Evolutionary conservation across 2,797 vertebrate genomes (phyloP).

Genomic region (Catharus ustulatus): DNA sequence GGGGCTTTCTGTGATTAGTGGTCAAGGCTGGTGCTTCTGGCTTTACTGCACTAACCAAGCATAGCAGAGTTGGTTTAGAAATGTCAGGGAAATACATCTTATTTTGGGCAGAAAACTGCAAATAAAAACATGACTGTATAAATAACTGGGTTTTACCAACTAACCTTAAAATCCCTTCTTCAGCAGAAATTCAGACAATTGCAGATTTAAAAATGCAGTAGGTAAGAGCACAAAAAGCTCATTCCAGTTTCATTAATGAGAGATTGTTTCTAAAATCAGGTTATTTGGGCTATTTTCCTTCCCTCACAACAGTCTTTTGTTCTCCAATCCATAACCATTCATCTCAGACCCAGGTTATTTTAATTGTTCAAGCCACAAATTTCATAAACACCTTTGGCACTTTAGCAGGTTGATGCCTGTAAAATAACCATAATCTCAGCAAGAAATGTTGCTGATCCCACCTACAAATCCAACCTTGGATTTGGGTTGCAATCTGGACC

Average conservation of each 20-base stretch:
- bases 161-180: background rate
- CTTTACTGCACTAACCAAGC: background rate
- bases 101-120: background rate
- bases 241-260: background rate
- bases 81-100: background rate
- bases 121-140: background rate
- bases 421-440: background rate
- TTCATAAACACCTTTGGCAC: background rate
- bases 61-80: background rate
- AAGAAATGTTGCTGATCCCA: background rate
- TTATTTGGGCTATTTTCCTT: background rate
- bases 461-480: background rate
- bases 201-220: background rate
- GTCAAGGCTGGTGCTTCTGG: background rate
- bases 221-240: background rate
- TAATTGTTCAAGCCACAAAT: background rate
- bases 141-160: background rate
- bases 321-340: background rate
- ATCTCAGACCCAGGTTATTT: background rate
- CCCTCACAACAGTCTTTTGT: background rate
- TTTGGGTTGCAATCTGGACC: background rate
- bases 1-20: background rate
- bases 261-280: background rate
- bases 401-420: background rate
- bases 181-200: background rate